phyloP scores from a whole-genome alignment of 1,140 invertebrate genomes.

The Drosophila insularis region DNA sequence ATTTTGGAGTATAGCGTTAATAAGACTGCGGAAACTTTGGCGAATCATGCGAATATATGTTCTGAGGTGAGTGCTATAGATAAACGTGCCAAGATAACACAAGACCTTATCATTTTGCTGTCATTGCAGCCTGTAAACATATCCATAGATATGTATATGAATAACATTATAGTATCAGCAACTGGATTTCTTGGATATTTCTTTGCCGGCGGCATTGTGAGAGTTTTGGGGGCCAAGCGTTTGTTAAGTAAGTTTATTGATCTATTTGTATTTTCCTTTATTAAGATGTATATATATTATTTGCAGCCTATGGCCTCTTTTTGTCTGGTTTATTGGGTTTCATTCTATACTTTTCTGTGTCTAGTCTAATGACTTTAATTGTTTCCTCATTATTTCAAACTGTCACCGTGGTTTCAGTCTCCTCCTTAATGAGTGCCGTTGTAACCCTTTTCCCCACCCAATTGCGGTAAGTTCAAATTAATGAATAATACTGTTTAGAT shows the following conservation, averaged over 20 bases:
- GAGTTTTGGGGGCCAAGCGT: conserved; percentile 83
- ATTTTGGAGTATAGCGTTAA: conserved; percentile 77
- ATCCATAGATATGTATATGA: conserved; percentile 84
- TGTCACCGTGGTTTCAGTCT: conserved; percentile 57
- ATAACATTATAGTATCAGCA: conserved; percentile 84
- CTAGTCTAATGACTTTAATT: conserved; percentile 70
- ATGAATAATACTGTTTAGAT: not conserved
- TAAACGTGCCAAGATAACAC: not conserved
- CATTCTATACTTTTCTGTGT: conserved; percentile 83
- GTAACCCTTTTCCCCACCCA: conserved; percentile 74
- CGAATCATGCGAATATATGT: conserved; percentile 54
- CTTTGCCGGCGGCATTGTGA: conserved; percentile 82
- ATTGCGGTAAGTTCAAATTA: conserved; percentile 49
- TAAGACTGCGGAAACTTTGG: conserved; percentile 52
- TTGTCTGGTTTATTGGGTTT: conserved; percentile 75
- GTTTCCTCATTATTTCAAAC: conserved; percentile 63
- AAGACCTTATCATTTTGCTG: conserved; percentile 10
- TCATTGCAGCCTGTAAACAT: conserved; percentile 40
- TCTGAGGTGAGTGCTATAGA: conserved; percentile 34
- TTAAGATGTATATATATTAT: not conserved
- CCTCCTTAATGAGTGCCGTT: conserved; percentile 68
- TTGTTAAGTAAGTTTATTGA: conserved; percentile 72
- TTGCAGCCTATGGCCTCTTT: conserved; percentile 78
- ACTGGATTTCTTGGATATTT: conserved; percentile 83
- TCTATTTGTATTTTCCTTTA: not conserved